Evolutionary conservation across 2,797 vertebrate species (phyloP), one percentile per base, ranked within the genome.

Genomic region (Coregonus sp.): DNA sequence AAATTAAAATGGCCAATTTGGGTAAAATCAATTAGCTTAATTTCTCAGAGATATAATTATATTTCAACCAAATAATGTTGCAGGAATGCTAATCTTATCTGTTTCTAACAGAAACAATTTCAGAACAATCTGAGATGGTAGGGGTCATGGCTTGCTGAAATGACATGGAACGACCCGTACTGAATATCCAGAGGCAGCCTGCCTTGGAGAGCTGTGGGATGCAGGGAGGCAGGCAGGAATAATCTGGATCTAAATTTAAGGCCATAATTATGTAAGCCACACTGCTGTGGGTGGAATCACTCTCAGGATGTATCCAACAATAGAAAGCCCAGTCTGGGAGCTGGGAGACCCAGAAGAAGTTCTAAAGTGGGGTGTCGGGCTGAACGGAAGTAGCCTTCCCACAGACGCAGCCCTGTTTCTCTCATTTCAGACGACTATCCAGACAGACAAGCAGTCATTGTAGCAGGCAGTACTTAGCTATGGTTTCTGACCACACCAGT

Each of bases 341-440:
- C 75, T 81, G 74, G 74, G 40, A 79, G 76, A 63, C 82, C 79
- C 80, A 66, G 66, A 12, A 82, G 76, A 80, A 68, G 80, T 20
- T 66, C 82, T 76, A 78, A 83, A 80, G 52, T 51, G 18, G 25
- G 56, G 79, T 86, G 79, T 75, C 82, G 79, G 40, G 84, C 78
- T 78, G n/a, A 65, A 84, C 59, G 59, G 59, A 63, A 25, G 74
- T 87, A 78, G 15, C 75, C 81, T 82, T 86, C 80, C 82, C 86
- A 85, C 83, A 89, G 86, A 83, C 80, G 77, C 81, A 75, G 70
- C 82, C 87, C 89, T 89, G 82, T 79, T 89, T 81, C 31, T 86
- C 81, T 87, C 70, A 82, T 86, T 86, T 84, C 82, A 84, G 85
- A 92, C 88, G 81, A 89, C 87, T 84, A 84, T 84, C 84, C 84